phyloP scores from a whole-genome alignment of 2,888 invertebrate genomes.

The Plusia festucae region DNA sequence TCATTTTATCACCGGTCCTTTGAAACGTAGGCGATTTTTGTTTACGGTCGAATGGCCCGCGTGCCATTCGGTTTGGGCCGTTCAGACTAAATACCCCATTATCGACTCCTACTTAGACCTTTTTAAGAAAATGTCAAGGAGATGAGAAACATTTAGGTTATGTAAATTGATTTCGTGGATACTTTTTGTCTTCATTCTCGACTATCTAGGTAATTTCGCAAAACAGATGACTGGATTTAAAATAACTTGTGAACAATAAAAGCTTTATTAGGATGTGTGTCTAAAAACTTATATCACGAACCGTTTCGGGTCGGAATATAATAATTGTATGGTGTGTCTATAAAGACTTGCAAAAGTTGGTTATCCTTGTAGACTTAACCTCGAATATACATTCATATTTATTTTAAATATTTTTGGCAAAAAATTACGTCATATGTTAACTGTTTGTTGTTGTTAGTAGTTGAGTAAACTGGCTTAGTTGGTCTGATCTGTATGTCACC shows the following conservation, averaged over 20 bases:
- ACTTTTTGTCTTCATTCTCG: constrained; percentile 29
- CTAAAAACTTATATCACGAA: too few relatives aligned
- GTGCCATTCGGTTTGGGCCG: too few relatives aligned
- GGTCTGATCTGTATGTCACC: constrained; percentile 8
- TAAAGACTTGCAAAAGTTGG: neutral
- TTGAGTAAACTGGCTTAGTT: constrained; percentile 8
- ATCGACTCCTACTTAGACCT: constrained; percentile 34
- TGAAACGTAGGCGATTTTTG: too few relatives aligned
- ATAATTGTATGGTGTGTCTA: neutral
- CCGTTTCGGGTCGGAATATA: too few relatives aligned
- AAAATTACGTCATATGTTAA: constrained; percentile 17
- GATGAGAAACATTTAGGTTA: constrained; percentile 35
- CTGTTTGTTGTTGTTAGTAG: too few relatives aligned
- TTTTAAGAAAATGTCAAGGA: constrained; percentile 62
- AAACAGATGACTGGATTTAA: neutral
- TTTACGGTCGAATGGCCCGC: too few relatives aligned
- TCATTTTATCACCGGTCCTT: too few relatives aligned
- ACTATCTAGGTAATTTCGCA: constrained; percentile 24
- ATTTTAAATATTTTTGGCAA: constrained; percentile 1
- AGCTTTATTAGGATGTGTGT: neutral
- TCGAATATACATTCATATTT: neutral
- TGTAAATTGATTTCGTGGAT: constrained; percentile 34
- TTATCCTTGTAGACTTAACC: neutral
- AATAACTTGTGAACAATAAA: neutral
- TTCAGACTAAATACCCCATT: too few relatives aligned